These are phyloP conservation scores for Callyntrura guangdongensis DNA, from an alignment of 2,888 invertebrate species.

Conservation along the genomic window DNA sequence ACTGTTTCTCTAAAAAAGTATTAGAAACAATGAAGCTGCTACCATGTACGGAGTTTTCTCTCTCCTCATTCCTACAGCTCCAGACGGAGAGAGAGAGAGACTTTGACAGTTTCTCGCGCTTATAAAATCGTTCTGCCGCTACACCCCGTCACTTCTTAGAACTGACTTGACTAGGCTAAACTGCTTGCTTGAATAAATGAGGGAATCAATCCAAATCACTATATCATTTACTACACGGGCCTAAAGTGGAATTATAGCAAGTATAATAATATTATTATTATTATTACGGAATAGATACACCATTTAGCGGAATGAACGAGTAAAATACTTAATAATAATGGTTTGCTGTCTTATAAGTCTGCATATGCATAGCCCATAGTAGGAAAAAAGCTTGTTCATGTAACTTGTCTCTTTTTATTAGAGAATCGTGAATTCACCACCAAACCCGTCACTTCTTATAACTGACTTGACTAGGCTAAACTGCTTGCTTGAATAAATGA, in stretches of 20 bases:
- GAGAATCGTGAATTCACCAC: constrained; percentile 44
- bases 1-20: constrained; percentile 1
- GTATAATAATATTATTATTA: too few species aligned
- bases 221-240: background rate
- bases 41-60: constrained; percentile 51
- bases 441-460: background rate
- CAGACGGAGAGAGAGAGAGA: background rate
- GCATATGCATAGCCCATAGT: background rate
- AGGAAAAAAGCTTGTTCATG: constrained; percentile 59
- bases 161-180: background rate
- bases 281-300: background rate
- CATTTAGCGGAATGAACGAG: constrained; percentile 9
- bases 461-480: background rate
- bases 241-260: background rate
- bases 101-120: constrained; percentile 60
- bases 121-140: constrained; percentile 21
- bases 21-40: background rate
- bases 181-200: constrained; percentile 52
- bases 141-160: constrained; percentile 14
- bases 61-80: background rate
- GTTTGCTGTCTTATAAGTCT: background rate
- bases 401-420: constrained; percentile 76
- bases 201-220: constrained; percentile 46
- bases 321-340: constrained; percentile 27
- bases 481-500: constrained; percentile 52